Evolutionary conservation across 2,888 invertebrate genomes (phyloP).

Genomic region (Laothoe populi): DNA sequence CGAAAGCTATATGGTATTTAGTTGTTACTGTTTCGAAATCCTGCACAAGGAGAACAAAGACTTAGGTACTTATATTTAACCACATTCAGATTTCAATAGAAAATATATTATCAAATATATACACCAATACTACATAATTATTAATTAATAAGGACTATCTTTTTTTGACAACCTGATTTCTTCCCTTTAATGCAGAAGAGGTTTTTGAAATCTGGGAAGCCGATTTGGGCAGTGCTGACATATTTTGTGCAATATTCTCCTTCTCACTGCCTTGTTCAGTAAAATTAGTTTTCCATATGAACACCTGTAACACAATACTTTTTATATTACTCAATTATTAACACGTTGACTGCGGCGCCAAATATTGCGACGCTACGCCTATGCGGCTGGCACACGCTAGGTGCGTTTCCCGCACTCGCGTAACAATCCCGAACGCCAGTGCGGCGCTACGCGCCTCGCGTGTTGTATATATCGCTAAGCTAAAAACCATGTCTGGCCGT

Average conservation of each 20-base stretch:
- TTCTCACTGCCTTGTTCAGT: slow-evolving; percentile 67
- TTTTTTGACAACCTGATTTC: slow-evolving; percentile 68
- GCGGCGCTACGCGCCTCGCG: no score
- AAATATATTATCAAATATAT: slow-evolving; percentile 39
- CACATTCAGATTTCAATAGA: slow-evolving; percentile 26
- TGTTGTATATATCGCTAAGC: no score
- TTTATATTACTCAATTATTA: slow-evolving; percentile 10
- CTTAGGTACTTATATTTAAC: slow-evolving; percentile 34
- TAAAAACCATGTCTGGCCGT: no score
- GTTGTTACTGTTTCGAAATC: slow-evolving; percentile 58
- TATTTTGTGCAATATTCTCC: slow-evolving; percentile 64
- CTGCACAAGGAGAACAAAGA: slow-evolving; percentile 55
- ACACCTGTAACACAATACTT: slow-evolving; percentile 63
- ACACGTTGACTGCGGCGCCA: background rate
- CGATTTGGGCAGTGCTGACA: slow-evolving; percentile 47
- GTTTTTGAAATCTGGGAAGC: slow-evolving; percentile 52
- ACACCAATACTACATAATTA: slow-evolving; percentile 24
- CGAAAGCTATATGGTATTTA: slow-evolving; percentile 62
- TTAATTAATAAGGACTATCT: slow-evolving; percentile 40
- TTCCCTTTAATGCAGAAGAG: slow-evolving; percentile 50
- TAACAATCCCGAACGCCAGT: no score
- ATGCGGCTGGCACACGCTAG: no score
- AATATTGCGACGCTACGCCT: no score
- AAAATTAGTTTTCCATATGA: slow-evolving; percentile 83
- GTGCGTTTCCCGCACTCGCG: no score